phyloP scores from a whole-genome alignment of 1,140 invertebrate species.

The Drosophila sulfurigaster region DNA sequence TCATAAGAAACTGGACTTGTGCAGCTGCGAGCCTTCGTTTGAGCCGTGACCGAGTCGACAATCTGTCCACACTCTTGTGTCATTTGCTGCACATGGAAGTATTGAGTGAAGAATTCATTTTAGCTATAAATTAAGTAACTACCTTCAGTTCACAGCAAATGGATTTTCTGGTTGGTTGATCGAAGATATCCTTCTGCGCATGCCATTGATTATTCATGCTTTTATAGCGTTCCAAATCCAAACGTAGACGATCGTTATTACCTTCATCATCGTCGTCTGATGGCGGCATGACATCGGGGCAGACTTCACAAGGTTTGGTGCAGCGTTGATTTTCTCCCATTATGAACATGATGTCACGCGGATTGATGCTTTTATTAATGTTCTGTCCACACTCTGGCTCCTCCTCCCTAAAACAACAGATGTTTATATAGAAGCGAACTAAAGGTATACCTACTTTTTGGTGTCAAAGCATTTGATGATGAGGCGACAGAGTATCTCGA shows the following conservation, averaged over 20 bases:
- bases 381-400: background rate
- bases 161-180: constrained; percentile 20
- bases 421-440: background rate
- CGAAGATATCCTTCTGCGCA: constrained; percentile 3
- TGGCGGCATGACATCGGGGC: background rate
- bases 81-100: constrained; percentile 49
- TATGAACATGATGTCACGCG: constrained; percentile 44
- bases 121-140: background rate
- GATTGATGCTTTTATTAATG: constrained; percentile 20
- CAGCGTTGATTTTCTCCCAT: constrained; percentile 5
- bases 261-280: background rate
- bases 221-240: constrained; percentile 27
- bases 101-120: background rate
- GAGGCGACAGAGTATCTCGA: constrained; percentile 53
- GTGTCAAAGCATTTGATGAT: constrained; percentile 34
- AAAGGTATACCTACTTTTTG: constrained; percentile 10
- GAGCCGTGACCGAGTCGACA: constrained; percentile 44
- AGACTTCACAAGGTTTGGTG: background rate
- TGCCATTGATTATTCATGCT: background rate
- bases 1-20: background rate
- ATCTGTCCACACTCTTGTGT: constrained; percentile 53
- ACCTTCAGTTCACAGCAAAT: constrained; percentile 62
- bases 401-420: background rate
- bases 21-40: background rate
- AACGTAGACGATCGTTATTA: background rate